Conservation (phyloP, 2,888 invertebrate genomes). For the Mimachlamys varia region DNA sequence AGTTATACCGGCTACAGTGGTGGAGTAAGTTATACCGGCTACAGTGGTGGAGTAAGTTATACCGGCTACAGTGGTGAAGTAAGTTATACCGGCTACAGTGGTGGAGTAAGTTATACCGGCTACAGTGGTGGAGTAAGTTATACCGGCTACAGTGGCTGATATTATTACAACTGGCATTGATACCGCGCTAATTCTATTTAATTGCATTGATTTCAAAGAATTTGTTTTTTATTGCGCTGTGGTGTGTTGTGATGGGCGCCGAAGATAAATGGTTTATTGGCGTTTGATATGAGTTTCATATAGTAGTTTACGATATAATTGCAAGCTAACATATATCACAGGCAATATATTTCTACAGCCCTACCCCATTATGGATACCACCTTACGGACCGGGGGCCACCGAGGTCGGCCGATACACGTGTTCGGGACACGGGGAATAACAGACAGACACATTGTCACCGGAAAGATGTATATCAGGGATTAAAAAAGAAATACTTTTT, state of each 20-base stretch:
- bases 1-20: too few relatives aligned
- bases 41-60: too few relatives aligned
- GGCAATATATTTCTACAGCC: neutral
- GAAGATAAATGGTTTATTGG: neutral
- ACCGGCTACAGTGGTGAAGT: too few relatives aligned
- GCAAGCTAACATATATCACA: neutral
- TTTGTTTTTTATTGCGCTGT: neutral
- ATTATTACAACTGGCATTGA: neutral
- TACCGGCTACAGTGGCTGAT: neutral
- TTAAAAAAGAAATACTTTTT: neutral
- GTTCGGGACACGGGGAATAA: neutral
- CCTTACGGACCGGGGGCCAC: neutral
- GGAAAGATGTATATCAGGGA: neutral
- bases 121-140: too few relatives aligned
- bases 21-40: too few relatives aligned
- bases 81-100: too few relatives aligned
- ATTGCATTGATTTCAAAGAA: neutral
- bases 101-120: too few relatives aligned
- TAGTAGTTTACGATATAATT: neutral
- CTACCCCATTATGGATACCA: neutral
- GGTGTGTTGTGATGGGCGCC: slow-evolving; percentile 26
- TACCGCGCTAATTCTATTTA: neutral
- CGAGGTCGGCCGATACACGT: too few relatives aligned
- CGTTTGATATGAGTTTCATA: neutral
- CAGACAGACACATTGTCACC: neutral